phyloP scores from a whole-genome alignment of 2,888 invertebrate genomes.

The Baccha elongata region DNA sequence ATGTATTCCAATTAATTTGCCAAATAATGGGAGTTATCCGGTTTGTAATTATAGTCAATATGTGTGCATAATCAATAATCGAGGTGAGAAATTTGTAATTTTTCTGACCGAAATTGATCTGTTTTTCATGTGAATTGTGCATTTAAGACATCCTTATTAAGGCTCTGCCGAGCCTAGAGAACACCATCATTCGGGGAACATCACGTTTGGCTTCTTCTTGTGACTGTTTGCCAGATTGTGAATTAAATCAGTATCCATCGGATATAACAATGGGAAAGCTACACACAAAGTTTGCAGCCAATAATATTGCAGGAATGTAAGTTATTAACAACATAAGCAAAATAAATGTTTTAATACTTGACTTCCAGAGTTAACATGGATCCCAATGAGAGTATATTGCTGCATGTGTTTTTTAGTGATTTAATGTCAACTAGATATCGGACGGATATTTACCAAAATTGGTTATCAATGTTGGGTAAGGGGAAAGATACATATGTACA shows the following conservation, averaged over 20 bases:
- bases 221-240: slow-evolving; percentile 86
- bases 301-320: slow-evolving; percentile 78
- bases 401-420: slow-evolving; percentile 89
- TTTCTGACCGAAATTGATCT: not conserved
- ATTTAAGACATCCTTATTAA: slow-evolving; percentile 76
- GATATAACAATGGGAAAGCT: slow-evolving; percentile 86
- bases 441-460: slow-evolving; percentile 86
- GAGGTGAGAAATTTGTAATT: slow-evolving; percentile 75
- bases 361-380: slow-evolving; percentile 81
- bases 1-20: slow-evolving; percentile 85
- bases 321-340: slow-evolving; percentile 49
- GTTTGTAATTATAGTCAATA: slow-evolving; percentile 77
- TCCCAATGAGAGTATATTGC: slow-evolving; percentile 84
- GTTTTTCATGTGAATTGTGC: too few relatives aligned
- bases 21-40: slow-evolving; percentile 80
- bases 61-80: slow-evolving; percentile 77
- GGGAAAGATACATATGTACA: too few relatives aligned
- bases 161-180: slow-evolving; percentile 82
- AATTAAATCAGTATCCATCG: slow-evolving; percentile 85
- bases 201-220: slow-evolving; percentile 77
- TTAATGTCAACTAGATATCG: slow-evolving; percentile 87
- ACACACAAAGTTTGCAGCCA: slow-evolving; percentile 82
- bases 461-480: slow-evolving; percentile 88
- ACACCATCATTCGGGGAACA: slow-evolving; percentile 65
- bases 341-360: not conserved